Evolutionary conservation across 2,888 invertebrate genomes (phyloP).

Genomic region (Plagiodera versicolora): DNA sequence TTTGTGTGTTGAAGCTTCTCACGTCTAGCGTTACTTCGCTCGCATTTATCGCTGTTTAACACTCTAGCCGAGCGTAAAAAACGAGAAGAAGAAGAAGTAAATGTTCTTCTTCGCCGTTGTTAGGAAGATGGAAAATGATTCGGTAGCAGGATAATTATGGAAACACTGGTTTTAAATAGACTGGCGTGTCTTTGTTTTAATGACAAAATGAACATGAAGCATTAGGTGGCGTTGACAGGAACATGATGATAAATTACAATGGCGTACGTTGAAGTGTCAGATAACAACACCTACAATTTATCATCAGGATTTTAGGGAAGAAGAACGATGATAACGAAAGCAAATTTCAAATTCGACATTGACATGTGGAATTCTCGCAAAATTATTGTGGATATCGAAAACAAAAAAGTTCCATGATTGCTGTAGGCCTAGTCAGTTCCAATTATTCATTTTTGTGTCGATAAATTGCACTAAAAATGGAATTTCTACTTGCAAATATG

Average conservation of each 20-base stretch:
- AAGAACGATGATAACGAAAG: too few relatives aligned
- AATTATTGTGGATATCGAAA: too few relatives aligned
- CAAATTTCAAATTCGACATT: too few relatives aligned
- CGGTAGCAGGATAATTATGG: background rate
- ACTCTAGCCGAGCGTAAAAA: constrained; percentile 17
- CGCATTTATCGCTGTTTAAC: constrained; percentile 20
- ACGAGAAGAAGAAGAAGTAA: background rate
- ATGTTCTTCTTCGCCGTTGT: constrained; percentile 7
- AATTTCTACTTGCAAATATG: too few relatives aligned
- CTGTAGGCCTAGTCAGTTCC: too few relatives aligned
- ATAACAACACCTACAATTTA: background rate
- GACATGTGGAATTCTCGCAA: too few relatives aligned
- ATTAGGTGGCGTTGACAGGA: background rate
- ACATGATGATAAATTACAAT: background rate
- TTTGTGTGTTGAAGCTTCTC: constrained; percentile 20
- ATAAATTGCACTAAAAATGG: too few relatives aligned
- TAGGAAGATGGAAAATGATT: constrained; percentile 4
- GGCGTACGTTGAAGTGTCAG: background rate
- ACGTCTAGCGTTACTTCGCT: constrained; percentile 16
- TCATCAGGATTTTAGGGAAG: too few relatives aligned
- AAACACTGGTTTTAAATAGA: background rate
- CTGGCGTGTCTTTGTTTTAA: background rate
- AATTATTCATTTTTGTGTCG: too few relatives aligned
- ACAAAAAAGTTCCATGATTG: too few relatives aligned
- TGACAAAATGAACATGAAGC: background rate